Percentiles rank a stretch among this genome's conserved stretches.
phyloP scores from a whole-genome alignment of 2,888 invertebrate species.

The Drosophila infuscata region DNA sequence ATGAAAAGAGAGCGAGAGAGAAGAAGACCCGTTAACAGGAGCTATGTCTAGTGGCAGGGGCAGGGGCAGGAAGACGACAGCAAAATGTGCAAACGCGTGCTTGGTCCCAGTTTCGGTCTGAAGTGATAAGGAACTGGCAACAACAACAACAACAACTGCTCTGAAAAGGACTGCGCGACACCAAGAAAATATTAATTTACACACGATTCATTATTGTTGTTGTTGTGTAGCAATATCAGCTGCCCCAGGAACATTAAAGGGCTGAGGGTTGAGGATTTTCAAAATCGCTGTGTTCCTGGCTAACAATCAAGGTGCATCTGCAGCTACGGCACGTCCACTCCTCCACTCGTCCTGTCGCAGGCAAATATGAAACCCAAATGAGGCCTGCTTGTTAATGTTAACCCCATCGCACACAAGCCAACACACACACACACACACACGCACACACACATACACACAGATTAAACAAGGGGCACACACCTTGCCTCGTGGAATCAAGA shows the following conservation, averaged over 20 bases:
- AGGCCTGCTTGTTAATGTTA: slow-evolving; percentile 30
- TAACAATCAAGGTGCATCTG: slow-evolving; percentile 69
- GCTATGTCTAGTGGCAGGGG: slow-evolving; percentile 11
- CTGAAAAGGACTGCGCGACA: slow-evolving; percentile 47
- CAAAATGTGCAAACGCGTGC: slow-evolving; percentile 76
- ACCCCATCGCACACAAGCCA: slow-evolving; percentile 56
- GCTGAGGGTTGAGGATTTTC: slow-evolving; percentile 32
- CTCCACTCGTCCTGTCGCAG: slow-evolving; percentile 39
- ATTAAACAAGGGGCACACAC: slow-evolving; percentile 42
- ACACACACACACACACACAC: slow-evolving; percentile 35
- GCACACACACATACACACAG: slow-evolving; percentile 2
- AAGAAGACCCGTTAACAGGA: slow-evolving; percentile 40
- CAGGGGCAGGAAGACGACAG: slow-evolving; percentile 61
- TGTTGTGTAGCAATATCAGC: slow-evolving; percentile 54
- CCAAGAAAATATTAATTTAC: slow-evolving; percentile 75
- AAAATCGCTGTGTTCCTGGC: slow-evolving; percentile 14
- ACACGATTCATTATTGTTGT: slow-evolving; percentile 52
- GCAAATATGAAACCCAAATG: slow-evolving; percentile 61
- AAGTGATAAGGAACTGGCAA: slow-evolving; percentile 58
- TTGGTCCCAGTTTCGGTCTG: slow-evolving; percentile 32
- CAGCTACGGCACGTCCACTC: slow-evolving; percentile 68
- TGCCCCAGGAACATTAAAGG: slow-evolving; percentile 59
- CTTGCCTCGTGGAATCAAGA: slow-evolving; percentile 61
- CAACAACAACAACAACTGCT: background rate
- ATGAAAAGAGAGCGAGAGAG: slow-evolving; percentile 18